Evolutionary conservation across 2,888 invertebrate species (phyloP), one percentile per base, ranked within the genome.

Genomic region (Meandrusa payeni): DNA sequence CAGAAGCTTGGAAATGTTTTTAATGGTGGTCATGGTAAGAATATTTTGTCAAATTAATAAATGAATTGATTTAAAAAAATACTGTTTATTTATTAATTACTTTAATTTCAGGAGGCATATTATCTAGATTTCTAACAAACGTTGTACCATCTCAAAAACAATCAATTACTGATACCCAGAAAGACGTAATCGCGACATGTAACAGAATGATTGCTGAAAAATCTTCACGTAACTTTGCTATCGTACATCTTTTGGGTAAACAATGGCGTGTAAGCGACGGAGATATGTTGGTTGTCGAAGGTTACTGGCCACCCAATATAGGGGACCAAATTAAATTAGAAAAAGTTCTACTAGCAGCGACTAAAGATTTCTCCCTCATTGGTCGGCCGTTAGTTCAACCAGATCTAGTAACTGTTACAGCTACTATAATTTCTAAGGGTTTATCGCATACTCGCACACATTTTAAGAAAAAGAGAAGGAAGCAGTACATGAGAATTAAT

Each of bases 211-310:
- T 93, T 12, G 76, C 82, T 50, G 77, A 88, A 6, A 78, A 89
- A 23, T 76, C 89, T 5, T 92, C 93, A 2, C 82, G 94, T 23
- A 85, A 93, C 49, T 97, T 97, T 77, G 97, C 97, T 0, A 90
- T 97, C 1, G 89, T 97, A 0, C 93, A 95, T 58, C 57, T 97
- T 9, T 88, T 92, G 47, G 96, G 96, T 5, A 95, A 93, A 74
- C 97, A 97, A 64, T 95, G 93, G 77, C 93, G 95, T 76, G 89
- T 97, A 0, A 95, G 96, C 0, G 89, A 92, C 44, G 95, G 94
- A n/a, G 97, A 97, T 76, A 82, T 97, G 2, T 89, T 97, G 15
- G 88, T 96, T 0, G 83, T 97, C 0, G 93, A 95, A 76, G 95
- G 95, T 0, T 91, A 92, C 62, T 96, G 96, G 95, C 93, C 94